Evolutionary conservation across 2,797 vertebrate genomes (phyloP), one percentile per base, ranked within the genome.

Genomic region (Streptopelia turtur): DNA sequence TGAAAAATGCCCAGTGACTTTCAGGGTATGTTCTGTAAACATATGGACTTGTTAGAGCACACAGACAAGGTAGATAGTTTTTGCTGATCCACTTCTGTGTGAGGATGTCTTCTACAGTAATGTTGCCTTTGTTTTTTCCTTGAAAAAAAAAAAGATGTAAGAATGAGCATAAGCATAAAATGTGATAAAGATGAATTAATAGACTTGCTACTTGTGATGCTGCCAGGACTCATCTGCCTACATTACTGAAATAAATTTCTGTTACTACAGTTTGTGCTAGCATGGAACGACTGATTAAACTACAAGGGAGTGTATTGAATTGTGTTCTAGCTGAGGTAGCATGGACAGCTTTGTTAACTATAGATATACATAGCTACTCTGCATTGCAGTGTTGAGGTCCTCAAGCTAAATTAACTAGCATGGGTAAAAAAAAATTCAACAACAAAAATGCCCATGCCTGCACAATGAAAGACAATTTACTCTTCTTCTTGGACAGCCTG

Each of bases 211-310:
- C 49, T 49, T 66, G 56, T 0, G 0, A 13, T 66, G 59, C 47
- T 94, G 74, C 70, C 74, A 90, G 92, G 52, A 55, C 35, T 93
- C 74, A 52, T 75, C 80, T 92, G n/a, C 80, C 92, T 84, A 31
- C 9, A 13, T 56, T 89, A 79, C 59, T 70, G 66, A 84, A 95
- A 76, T 86, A 88, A 94, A 93, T 90, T 70, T 76, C 27, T 50
- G 61, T 80, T 89, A 37, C 47, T 82, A 76, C 70, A 72, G 56
- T 90, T 94, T 84, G 35, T 83, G n/a, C 60, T 95, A 76, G 43
- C 77, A 49, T 50, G 66, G 55, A 83, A 92, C 43, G 49, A 28
- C 35, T 76, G 71, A 55, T 72, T 76, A 84, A 72, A 79, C 39
- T 87, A 63, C 71, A 74, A 56, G 33, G 43, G 22, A 72, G 13